Base-by-base conservation (phyloP, 1,140 invertebrate genomes). In the Cataglyphis hispanica region DNA sequence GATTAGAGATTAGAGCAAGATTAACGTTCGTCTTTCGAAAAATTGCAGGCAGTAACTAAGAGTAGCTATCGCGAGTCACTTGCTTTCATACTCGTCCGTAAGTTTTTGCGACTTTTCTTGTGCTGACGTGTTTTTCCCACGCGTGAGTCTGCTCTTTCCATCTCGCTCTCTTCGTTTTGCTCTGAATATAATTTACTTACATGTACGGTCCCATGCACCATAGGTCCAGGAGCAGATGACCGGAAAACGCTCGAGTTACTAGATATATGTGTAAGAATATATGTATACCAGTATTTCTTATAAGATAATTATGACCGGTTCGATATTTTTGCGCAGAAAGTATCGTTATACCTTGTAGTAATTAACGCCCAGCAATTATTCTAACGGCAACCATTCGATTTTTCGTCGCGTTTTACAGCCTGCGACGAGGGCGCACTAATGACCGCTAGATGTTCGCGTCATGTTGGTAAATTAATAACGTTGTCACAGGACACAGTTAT, bases 301-400 rank as follows among this genome's bases (percentile, higher is more conserved):
- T 56, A 60, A 61, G 43, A 84, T 84, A 84, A 77, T 84, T 84
- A 61, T 60, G 58, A 66, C 34, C 2, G 31, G 22, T 34, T 34
- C 31, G 72, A 84, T 83, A 60, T 13, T 76, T 64, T 63, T 63
- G 40, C 53, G 72, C 56, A 63, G 37, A 76, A 75, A 61, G 22
- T 46, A 86, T 76, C 37, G 53, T 63, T n/a, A 37, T 56, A 66
- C 58, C 78, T 84, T 40, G 63, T 64, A 34, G 16, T 50, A 50
- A 84, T 63, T 19, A 13, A 63, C 25, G 27, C 50, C 40, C 40
- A 40, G 63, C 7, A 80, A 67, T 85, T 60, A 80, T 58, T 77
- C 22, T 80, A 27, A n/a, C 34, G 74, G 61, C 19, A 66, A 46
- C 66, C 40, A 85, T 78, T 67, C 43, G 63, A 70, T 63, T 58